Evolutionary conservation across 2,888 invertebrate species (phyloP).

Genomic region (Latheticus oryzae): DNA sequence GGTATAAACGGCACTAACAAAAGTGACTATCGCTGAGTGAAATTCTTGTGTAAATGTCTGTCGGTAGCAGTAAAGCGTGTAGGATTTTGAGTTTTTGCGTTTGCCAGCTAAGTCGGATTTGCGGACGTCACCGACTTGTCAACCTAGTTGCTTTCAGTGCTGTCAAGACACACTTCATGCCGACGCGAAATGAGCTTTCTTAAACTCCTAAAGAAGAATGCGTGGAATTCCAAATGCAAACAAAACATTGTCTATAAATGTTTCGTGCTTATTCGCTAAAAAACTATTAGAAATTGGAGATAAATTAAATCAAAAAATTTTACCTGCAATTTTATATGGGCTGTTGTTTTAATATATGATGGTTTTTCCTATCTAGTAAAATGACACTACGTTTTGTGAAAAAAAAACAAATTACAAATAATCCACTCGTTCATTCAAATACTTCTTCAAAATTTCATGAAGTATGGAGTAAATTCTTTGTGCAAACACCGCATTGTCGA

Average conservation of each 20-base stretch:
- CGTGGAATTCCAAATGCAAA: constrained; percentile 38
- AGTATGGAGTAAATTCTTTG: constrained; percentile 36
- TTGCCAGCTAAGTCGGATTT: constrained; percentile 52
- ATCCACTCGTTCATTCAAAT: too few relatives aligned
- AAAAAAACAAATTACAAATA: too few relatives aligned
- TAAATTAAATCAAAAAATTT: too few relatives aligned
- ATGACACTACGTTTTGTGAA: too few relatives aligned
- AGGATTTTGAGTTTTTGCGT: constrained; percentile 52
- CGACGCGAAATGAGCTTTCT: constrained; percentile 45
- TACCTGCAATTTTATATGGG: too few relatives aligned
- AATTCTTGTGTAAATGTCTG: constrained; percentile 43
- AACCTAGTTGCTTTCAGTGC: constrained; percentile 50
- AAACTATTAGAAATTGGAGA: too few relatives aligned
- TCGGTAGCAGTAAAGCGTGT: constrained; percentile 41
- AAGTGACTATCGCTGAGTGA: constrained; percentile 38
- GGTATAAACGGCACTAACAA: constrained; percentile 41
- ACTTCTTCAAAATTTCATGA: constrained; percentile 40
- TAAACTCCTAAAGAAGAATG: constrained; percentile 42
- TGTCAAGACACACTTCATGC: constrained; percentile 50
- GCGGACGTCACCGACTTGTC: constrained; percentile 52
- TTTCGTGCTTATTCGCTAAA: not conserved
- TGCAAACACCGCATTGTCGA: not conserved
- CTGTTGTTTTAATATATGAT: too few relatives aligned
- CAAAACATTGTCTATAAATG: constrained; percentile 27
- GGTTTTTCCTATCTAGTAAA: too few relatives aligned